Conservation (phyloP, 1,140 invertebrate species). For the Pseudomyrmex concolor region DNA sequence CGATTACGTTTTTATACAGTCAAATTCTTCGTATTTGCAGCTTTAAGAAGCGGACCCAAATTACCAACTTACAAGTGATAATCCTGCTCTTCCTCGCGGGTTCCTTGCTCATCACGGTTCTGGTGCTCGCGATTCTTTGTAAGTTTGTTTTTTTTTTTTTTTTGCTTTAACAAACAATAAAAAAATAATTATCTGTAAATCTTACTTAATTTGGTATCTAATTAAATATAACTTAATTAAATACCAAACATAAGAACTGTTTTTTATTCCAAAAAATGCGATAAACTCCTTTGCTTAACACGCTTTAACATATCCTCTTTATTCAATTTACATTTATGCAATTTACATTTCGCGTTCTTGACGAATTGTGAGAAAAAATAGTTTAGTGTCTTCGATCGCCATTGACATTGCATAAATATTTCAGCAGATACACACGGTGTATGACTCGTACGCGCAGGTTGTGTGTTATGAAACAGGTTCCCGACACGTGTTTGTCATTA, state of each 20-base stretch:
- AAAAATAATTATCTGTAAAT: neutral
- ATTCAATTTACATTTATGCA: slow-evolving; percentile 32
- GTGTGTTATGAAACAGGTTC: neutral
- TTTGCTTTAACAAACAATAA: neutral
- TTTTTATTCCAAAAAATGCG: neutral
- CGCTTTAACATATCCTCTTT: slow-evolving; percentile 1
- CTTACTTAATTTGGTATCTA: no score
- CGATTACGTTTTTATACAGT: neutral
- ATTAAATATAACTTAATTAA: neutral
- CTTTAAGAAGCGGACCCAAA: slow-evolving; percentile 69
- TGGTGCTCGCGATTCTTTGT: slow-evolving; percentile 76
- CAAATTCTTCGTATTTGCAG: slow-evolving; percentile 63
- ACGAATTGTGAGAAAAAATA: slow-evolving; percentile 4
- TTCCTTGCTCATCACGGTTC: slow-evolving; percentile 56
- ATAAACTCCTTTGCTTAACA: slow-evolving; percentile 3
- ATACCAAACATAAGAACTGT: neutral
- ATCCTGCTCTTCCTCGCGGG: slow-evolving; percentile 58
- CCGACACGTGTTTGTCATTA: neutral
- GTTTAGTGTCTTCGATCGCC: slow-evolving; percentile 44
- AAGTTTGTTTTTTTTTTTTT: slow-evolving; percentile 58
- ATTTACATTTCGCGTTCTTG: slow-evolving; percentile 34
- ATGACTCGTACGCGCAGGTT: neutral
- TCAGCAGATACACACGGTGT: slow-evolving; percentile 10
- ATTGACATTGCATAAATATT: slow-evolving; percentile 58
- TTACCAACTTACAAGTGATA: slow-evolving; percentile 52